Percentiles rank a stretch among this genome's conserved stretches.
These are phyloP conservation scores for Catharus ustulatus DNA, from an alignment of 2,797 vertebrate species.

Conservation along the genomic window DNA sequence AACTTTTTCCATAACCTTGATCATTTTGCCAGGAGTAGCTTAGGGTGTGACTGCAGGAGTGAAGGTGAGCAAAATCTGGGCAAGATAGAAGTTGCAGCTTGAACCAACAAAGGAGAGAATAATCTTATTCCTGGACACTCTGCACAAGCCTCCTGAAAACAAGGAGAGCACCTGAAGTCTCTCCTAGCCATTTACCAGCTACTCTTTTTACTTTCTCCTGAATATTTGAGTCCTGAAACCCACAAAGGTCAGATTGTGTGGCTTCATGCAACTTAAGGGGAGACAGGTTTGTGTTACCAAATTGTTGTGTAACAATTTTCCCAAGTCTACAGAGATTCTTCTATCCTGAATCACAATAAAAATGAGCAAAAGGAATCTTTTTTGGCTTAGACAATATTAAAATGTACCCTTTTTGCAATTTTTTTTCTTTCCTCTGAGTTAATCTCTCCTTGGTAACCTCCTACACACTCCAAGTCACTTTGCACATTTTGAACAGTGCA, in stretches of 20 bases:
- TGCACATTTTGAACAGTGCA: not conserved
- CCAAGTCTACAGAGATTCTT: not conserved
- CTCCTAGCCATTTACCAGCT: not conserved
- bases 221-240: not conserved
- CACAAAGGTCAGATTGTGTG: not conserved
- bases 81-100: accelerated
- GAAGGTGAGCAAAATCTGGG: accelerated
- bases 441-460: constrained; percentile 49
- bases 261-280: not conserved
- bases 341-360: not conserved
- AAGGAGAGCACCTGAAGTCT: not conserved
- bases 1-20: not conserved
- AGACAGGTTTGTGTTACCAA: not conserved
- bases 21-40: not conserved
- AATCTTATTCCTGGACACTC: not conserved
- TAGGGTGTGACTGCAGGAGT: not conserved
- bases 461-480: constrained; percentile 1
- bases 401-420: not conserved
- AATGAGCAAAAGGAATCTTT: not conserved
- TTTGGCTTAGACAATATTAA: constrained; percentile 3
- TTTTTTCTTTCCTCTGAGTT: not conserved
- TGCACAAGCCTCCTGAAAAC: not conserved
- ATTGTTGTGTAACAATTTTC: not conserved
- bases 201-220: not conserved
- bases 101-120: not conserved